These are phyloP conservation scores for Ia io DNA, from an alignment of 2,113 vertebrate species.

Conservation along the genomic window DNA sequence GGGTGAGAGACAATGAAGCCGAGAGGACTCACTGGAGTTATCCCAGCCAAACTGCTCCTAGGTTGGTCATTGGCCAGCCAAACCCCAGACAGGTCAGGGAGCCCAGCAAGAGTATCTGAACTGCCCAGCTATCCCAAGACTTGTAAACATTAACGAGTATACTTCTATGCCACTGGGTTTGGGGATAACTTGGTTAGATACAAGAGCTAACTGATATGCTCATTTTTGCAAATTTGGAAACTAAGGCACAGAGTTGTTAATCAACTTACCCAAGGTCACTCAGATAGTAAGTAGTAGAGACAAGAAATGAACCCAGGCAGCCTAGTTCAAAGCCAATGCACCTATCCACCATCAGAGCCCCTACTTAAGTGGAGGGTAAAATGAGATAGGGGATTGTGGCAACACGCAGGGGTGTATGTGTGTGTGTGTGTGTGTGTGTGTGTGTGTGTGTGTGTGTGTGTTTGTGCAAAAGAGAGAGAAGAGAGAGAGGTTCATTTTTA, in stretches of 20 bases:
- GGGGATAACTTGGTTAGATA: background rate
- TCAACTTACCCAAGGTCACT: background rate
- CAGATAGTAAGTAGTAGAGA: background rate
- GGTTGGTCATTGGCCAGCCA: background rate
- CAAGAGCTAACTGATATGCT: background rate
- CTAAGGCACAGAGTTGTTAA: background rate
- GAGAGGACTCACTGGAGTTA: background rate
- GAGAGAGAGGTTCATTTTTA: background rate
- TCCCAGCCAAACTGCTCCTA: background rate
- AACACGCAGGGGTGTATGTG: background rate
- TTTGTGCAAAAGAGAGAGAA: background rate
- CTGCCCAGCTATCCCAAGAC: background rate
- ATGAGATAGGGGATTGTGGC: background rate
- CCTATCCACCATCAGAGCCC: background rate
- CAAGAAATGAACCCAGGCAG: background rate
- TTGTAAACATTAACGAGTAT: too few species aligned
- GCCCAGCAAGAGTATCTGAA: background rate
- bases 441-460: too few species aligned
- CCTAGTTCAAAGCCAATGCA: background rate
- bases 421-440: too few species aligned
- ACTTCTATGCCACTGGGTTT: background rate
- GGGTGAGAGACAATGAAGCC: too few species aligned
- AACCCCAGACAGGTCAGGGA: background rate
- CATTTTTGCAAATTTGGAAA: slow-evolving; percentile 9
- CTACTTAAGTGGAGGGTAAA: background rate